Evolutionary conservation across 2,888 invertebrate species (phyloP), one percentile per base, ranked within the genome.

Genomic region (Apoderus coryli): DNA sequence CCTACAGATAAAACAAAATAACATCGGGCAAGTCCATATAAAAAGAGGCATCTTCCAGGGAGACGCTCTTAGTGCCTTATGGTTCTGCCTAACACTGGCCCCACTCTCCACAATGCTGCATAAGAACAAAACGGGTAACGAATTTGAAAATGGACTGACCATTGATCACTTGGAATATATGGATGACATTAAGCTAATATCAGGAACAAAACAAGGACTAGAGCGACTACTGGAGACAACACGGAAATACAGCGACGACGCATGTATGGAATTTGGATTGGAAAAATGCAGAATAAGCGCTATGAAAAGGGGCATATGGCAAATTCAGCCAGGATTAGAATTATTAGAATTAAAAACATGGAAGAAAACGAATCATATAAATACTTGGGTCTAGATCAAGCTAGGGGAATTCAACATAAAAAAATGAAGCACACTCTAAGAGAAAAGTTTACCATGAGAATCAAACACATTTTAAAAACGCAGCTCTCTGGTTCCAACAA

Each of bases 291-390:
- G 11, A 11, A 26, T 26, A 10, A 26, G n/a, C 14, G 26, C 12
- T 11, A 26, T 26, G 26, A 14, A 26, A 11, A 26, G 26, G 11
- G 26, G 26, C n/a, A 26, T 13, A 26, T 26, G 26, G 26, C n/a
- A 26, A 14, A 11, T n/a, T 11, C 26, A 26, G 13, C 9, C 12
- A 13, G 12, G 26, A 26, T 26, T 26, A n/a, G 14, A 14, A 13
- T n/a, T 26, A 14, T n/a, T n/a, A 11, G n/a, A 13, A 11, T 26
- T n/a, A 14, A 26, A 4, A 14, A 13, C 12, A 26, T 26, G 26
- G 14, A n/a, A 12, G 14, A 14, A 14, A n/a, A 14, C 14, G 26
- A 26, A 11, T 13, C 9, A 13, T 26, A 26, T 26, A 12, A 11
- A 11, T 26, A 26, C 26, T 14, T 26, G 14, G 26, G 14, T 13